Evolutionary conservation across 23 tunicate genomes (phyloP).

Genomic region (Halocynthia roretzi): DNA sequence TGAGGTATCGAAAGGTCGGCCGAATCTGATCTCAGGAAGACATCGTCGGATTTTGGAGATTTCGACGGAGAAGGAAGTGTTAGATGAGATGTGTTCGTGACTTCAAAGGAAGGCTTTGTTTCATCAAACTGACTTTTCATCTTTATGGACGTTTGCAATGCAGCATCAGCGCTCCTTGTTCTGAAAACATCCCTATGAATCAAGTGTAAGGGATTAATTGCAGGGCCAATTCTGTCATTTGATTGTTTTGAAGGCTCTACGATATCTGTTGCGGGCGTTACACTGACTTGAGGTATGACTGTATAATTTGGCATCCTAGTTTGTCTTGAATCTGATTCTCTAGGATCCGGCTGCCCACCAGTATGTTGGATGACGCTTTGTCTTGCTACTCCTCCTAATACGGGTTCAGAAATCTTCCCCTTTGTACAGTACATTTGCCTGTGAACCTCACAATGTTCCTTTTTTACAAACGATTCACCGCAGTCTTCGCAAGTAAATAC

Average conservation of each 20-base stretch:
- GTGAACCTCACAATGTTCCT: slow-evolving; percentile 56
- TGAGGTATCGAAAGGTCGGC: background rate
- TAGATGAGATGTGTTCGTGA: background rate
- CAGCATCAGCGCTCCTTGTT: slow-evolving; percentile 69
- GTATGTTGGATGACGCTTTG: slow-evolving; percentile 23
- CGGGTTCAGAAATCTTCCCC: slow-evolving; percentile 11
- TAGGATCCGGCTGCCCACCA: background rate
- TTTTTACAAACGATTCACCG: slow-evolving; percentile 53
- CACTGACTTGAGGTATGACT: slow-evolving; percentile 1
- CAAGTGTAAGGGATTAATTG: slow-evolving; percentile 11
- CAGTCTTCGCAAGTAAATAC: slow-evolving; percentile 50
- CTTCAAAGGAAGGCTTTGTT: background rate
- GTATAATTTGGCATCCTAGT: background rate
- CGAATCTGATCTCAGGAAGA: background rate
- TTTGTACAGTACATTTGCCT: slow-evolving; percentile 42
- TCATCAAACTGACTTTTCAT: background rate
- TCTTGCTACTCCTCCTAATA: background rate
- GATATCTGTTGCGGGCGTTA: background rate
- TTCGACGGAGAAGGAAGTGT: background rate
- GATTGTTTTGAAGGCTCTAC: background rate
- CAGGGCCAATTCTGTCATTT: background rate
- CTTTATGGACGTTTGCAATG: slow-evolving; percentile 19
- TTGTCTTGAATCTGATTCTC: background rate
- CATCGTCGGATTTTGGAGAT: background rate
- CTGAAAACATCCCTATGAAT: slow-evolving; percentile 37